phyloP scores from a whole-genome alignment of 1,140 invertebrate genomes.

The Mactra quadrangularis region DNA sequence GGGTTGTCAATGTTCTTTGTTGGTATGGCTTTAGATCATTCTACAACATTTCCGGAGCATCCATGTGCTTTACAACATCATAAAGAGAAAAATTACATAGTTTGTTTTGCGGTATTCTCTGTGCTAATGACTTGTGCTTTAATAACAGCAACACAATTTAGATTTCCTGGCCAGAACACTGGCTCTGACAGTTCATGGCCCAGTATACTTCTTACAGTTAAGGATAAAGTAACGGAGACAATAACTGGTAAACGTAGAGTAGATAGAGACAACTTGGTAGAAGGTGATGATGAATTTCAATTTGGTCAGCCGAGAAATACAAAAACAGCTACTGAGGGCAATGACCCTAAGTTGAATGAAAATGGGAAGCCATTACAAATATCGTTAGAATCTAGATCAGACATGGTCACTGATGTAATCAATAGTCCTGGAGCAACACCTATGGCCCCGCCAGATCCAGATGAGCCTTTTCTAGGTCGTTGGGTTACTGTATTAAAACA shows the following conservation, averaged over 20 bases:
- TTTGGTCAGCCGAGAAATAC: slow-evolving; percentile 46
- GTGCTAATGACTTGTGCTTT: slow-evolving; percentile 98
- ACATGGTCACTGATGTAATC: slow-evolving; percentile 79
- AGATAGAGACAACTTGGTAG: slow-evolving; percentile 73
- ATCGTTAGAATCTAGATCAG: slow-evolving; percentile 70
- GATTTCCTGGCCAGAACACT: slow-evolving; percentile 82
- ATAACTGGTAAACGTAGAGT: slow-evolving; percentile 73
- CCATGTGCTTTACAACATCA: slow-evolving; percentile 90
- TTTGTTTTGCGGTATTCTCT: slow-evolving; percentile 99
- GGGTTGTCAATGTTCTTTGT: slow-evolving; percentile 99
- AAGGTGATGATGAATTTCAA: slow-evolving; percentile 73
- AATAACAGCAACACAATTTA: slow-evolving; percentile 94
- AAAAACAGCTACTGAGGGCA: not conserved
- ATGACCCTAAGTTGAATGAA: slow-evolving; percentile 39
- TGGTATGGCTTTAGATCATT: slow-evolving; percentile 97
- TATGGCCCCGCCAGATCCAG: slow-evolving; percentile 55
- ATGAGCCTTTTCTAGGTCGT: slow-evolving; percentile 77
- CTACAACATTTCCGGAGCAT: slow-evolving; percentile 91
- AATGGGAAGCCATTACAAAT: slow-evolving; percentile 68
- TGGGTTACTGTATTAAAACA: slow-evolving; percentile 80
- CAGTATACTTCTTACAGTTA: slow-evolving; percentile 71
- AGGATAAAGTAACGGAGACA: slow-evolving; percentile 75
- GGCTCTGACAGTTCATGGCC: slow-evolving; percentile 70
- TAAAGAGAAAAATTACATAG: slow-evolving; percentile 96
- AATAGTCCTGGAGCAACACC: slow-evolving; percentile 67